Evolutionary conservation across 2,797 vertebrate genomes (phyloP).

Genomic region (Paratrypauchen microcephalus): DNA sequence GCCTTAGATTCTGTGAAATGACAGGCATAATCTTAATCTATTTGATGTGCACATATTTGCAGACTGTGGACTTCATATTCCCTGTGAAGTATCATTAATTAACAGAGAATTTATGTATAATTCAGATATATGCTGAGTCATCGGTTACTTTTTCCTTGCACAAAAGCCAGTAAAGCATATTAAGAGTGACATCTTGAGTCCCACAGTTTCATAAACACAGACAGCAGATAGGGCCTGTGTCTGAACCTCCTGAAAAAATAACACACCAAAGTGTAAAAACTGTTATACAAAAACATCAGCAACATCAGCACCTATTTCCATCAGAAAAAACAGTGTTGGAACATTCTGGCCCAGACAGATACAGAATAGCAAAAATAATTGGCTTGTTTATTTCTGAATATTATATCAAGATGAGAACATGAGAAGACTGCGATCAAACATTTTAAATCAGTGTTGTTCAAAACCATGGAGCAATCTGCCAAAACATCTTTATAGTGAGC

Average conservation of each 20-base stretch:
- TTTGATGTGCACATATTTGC: constrained; percentile 8
- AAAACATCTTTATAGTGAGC: background rate
- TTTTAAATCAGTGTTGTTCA: background rate
- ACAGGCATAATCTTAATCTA: background rate
- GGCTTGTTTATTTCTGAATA: background rate
- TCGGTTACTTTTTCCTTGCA: too few relatives aligned
- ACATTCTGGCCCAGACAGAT: background rate
- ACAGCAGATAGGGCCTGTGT: too few relatives aligned
- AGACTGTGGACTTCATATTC: background rate
- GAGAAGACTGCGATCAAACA: background rate
- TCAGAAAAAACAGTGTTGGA: too few relatives aligned
- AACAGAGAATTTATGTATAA: too few relatives aligned
- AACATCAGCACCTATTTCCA: background rate
- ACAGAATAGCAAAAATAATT: background rate
- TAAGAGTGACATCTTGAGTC: too few relatives aligned
- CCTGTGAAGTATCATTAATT: background rate
- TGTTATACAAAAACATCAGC: background rate
- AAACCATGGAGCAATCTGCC: background rate
- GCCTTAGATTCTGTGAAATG: background rate
- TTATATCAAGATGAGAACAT: background rate
- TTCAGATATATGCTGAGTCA: too few relatives aligned
- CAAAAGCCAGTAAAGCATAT: too few relatives aligned
- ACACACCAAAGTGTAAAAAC: too few relatives aligned
- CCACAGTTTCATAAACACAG: too few relatives aligned
- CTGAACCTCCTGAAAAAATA: too few relatives aligned